Evolutionary conservation across 2,113 vertebrate genomes (phyloP).

Genomic region (Mustela lutreola): DNA sequence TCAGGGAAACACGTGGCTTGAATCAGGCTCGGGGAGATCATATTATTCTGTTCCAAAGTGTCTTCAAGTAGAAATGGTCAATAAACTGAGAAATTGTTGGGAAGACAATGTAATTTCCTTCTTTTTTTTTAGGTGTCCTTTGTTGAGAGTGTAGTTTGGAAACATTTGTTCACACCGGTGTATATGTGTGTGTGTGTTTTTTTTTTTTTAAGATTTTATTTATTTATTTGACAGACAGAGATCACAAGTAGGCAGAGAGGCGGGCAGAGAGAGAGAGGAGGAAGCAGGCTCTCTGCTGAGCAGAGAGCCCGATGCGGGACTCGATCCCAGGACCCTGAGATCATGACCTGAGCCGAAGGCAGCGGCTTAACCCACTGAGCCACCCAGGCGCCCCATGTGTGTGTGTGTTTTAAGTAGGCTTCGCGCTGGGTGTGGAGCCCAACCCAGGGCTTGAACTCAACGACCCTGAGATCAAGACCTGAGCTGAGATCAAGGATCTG

Average conservation of each 20-base stretch:
- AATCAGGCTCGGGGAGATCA: slow-evolving; percentile 99
- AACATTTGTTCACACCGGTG: background rate
- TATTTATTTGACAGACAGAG: too few relatives aligned
- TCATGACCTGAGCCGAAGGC: too few relatives aligned
- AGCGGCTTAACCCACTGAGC: too few relatives aligned
- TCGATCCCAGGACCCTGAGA: too few relatives aligned
- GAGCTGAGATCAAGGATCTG: background rate
- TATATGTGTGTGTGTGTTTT: background rate
- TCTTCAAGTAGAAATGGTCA: slow-evolving; percentile 89
- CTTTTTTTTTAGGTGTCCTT: background rate
- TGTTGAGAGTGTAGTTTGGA: background rate
- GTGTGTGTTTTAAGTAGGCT: background rate
- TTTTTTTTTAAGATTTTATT: too few relatives aligned
- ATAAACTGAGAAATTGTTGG: background rate
- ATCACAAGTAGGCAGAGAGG: too few relatives aligned
- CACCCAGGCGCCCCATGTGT: too few relatives aligned
- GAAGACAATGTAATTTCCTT: background rate
- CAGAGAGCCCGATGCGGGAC: too few relatives aligned
- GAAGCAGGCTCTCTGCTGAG: too few relatives aligned
- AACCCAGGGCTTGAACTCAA: background rate
- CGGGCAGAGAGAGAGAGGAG: too few relatives aligned
- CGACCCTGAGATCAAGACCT: background rate
- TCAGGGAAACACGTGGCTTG: slow-evolving; percentile 85
- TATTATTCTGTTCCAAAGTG: slow-evolving; percentile 97
- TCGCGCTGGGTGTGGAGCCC: too few relatives aligned